These are phyloP conservation scores for Conomelus anceps DNA, from an alignment of 2,888 invertebrate species.

Conservation along the genomic window DNA sequence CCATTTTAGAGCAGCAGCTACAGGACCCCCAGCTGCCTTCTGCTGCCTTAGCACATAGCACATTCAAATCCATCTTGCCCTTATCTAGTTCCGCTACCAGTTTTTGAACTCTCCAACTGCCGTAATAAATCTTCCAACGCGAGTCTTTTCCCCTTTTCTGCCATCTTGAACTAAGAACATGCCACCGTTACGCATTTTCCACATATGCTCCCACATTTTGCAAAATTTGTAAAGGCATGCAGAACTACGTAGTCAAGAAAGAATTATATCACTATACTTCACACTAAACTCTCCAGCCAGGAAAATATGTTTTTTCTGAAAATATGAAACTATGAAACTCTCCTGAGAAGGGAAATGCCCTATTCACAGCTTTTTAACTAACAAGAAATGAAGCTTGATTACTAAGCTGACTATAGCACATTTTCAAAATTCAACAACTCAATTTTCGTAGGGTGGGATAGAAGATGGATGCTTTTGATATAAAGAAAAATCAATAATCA, in stretches of 20 bases:
- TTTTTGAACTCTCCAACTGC: background rate
- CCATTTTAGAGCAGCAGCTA: background rate
- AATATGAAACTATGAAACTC: too few species aligned
- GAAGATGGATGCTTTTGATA: too few species aligned
- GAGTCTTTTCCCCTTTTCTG: background rate
- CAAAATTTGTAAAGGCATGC: background rate
- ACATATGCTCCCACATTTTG: background rate
- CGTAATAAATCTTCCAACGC: background rate
- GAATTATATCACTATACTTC: too few species aligned
- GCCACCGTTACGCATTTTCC: background rate
- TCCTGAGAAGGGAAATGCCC: too few species aligned
- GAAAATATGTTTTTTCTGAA: too few species aligned
- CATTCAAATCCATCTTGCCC: background rate
- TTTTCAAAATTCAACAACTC: too few species aligned
- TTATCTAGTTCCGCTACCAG: background rate
- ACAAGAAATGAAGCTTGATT: too few species aligned
- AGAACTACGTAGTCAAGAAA: background rate
- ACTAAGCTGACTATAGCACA: too few species aligned
- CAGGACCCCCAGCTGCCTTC: background rate
- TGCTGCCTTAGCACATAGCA: background rate
- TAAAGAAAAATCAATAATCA: too few species aligned
- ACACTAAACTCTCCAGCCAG: too few species aligned
- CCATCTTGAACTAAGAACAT: background rate
- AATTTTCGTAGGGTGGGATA: too few species aligned
- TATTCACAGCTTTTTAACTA: too few species aligned